These are phyloP conservation scores for Phortica okadai DNA, from an alignment of 2,888 invertebrate genomes.

Conservation along the genomic window DNA sequence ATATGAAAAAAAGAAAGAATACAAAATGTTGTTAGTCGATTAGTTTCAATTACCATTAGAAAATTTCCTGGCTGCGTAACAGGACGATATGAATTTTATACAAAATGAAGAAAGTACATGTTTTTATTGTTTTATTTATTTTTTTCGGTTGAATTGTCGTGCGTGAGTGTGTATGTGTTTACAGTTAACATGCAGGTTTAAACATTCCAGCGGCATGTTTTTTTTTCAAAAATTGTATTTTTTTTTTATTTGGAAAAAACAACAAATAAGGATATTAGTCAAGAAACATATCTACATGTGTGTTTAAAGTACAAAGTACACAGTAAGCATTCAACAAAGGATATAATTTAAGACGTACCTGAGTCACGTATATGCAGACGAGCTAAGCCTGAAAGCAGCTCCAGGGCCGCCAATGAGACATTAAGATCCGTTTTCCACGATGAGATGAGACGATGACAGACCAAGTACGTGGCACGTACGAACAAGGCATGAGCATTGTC, in stretches of 20 bases:
- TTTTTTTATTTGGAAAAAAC: conserved; percentile 37
- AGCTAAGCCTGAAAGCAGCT: conserved; percentile 92
- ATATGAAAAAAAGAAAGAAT: conserved; percentile 62
- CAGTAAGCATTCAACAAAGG: neutral
- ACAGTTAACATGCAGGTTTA: conserved; percentile 14
- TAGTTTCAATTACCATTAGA: conserved; percentile 71
- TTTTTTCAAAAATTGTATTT: conserved; percentile 34
- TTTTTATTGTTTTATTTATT: neutral
- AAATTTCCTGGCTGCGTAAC: conserved; percentile 74
- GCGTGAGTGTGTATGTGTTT: neutral
- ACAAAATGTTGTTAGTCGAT: conserved; percentile 64
- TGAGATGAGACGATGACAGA: conserved; percentile 95
- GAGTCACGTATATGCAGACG: conserved; percentile 92
- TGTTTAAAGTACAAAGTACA: neutral
- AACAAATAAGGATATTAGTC: conserved; percentile 39
- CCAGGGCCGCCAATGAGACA: conserved; percentile 94
- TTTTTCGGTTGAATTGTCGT: neutral
- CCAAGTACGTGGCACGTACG: conserved; percentile 93
- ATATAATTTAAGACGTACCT: conserved; percentile 78
- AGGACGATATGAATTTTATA: conserved; percentile 30
- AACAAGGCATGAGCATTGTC: conserved; percentile 93
- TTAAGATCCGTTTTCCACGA: conserved; percentile 97
- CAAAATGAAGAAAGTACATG: neutral
- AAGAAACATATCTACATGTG: neutral
- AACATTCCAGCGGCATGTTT: conserved; percentile 26